Evolutionary conservation across 2,113 vertebrate genomes (phyloP).

Genomic region (Coturnix japonica): DNA sequence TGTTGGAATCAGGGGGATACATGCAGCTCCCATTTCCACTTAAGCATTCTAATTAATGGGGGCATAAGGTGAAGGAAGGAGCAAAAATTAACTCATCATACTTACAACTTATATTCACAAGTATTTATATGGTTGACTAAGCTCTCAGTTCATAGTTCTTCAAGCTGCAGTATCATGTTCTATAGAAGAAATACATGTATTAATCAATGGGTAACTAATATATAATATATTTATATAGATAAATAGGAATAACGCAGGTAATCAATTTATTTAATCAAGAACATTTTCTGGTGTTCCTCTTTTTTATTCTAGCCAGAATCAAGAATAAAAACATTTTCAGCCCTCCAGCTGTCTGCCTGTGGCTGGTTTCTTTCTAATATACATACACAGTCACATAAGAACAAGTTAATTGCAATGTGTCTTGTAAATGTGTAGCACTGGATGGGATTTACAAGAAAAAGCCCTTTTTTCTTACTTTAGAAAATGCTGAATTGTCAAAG

Average conservation of each 20-base stretch:
- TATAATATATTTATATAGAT: not conserved
- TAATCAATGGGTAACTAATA: not conserved
- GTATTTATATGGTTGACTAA: slow-evolving; percentile 26
- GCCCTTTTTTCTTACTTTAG: not conserved
- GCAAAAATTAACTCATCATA: slow-evolving; percentile 31
- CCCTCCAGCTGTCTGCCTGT: not conserved
- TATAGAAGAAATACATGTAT: not conserved
- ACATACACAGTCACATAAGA: not conserved
- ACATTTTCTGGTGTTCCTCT: not conserved
- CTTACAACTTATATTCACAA: slow-evolving; percentile 28
- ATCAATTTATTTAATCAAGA: not conserved
- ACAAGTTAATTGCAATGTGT: not conserved
- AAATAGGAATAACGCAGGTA: not conserved
- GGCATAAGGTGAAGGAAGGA: not conserved
- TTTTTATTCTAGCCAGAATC: not conserved
- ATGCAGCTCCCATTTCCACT: not conserved
- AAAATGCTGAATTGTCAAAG: not conserved
- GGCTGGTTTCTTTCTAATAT: not conserved
- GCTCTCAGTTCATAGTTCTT: slow-evolving; percentile 18
- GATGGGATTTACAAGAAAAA: not conserved
- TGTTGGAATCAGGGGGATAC: not conserved
- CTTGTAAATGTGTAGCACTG: not conserved
- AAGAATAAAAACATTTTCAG: not conserved
- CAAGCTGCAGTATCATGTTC: not conserved
- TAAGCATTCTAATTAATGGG: not conserved